Percentiles rank a stretch among this genome's conserved stretches.
Conservation (phyloP, 1,140 invertebrate genomes). For the Caenorhabditis latens region DNA sequence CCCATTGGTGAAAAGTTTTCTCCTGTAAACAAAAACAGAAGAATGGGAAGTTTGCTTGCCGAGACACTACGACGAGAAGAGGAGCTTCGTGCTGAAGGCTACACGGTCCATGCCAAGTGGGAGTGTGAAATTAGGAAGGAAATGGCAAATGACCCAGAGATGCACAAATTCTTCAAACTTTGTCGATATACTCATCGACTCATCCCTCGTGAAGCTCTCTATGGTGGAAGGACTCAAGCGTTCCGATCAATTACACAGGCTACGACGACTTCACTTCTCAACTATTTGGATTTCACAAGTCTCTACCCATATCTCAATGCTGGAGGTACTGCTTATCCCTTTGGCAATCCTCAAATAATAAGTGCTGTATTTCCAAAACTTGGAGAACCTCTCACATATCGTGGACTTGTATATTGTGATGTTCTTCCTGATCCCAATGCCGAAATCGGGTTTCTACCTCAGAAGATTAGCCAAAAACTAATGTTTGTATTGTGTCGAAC, state of each 20-base stretch:
- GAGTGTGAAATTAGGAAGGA: neutral
- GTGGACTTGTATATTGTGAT: conserved; percentile 1
- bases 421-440: neutral
- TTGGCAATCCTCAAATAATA: neutral
- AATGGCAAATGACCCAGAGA: neutral
- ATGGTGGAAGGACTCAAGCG: neutral
- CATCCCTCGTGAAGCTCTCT: neutral
- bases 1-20: neutral
- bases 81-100: neutral
- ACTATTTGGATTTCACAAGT: neutral
- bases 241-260: neutral
- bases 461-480: neutral
- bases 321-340: neutral
- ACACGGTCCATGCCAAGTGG: neutral
- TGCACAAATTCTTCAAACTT: neutral
- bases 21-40: neutral
- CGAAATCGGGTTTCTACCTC: neutral
- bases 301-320: neutral
- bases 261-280: neutral
- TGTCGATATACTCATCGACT: neutral
- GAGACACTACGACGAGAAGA: neutral
- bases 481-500: neutral
- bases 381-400: too few relatives aligned
- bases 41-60: neutral
- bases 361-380: neutral